Evolutionary conservation across 37 sponge, comb jelly and placozoan species (phyloP).

Genomic region (Petrosia ficiformis): DNA sequence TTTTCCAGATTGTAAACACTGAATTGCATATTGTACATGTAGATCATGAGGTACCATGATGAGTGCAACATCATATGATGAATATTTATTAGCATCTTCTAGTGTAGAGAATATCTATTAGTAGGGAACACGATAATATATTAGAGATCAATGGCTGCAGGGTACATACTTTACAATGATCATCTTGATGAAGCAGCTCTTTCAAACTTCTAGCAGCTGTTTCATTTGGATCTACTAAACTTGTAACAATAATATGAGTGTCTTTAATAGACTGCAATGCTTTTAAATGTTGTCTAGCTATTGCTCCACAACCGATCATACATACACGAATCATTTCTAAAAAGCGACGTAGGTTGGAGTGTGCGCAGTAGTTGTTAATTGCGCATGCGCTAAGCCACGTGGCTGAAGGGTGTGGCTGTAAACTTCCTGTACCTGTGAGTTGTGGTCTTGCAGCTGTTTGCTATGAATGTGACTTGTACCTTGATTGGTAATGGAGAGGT

Average conservation of each 20-base stretch:
- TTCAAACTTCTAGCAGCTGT: background rate
- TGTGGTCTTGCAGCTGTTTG: no score
- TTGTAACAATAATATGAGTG: background rate
- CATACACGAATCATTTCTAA: conserved; percentile 20
- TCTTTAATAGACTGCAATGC: conserved; percentile 15
- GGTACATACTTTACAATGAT: conserved; percentile 17
- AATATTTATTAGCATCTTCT: background rate
- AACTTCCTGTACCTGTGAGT: no score
- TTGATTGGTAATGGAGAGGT: background rate
- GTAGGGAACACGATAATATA: no score
- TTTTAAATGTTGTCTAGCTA: conserved; percentile 26
- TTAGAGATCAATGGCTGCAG: no score
- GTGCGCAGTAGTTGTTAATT: no score
- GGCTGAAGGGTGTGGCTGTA: no score
- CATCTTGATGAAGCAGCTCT: background rate
- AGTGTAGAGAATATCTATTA: background rate
- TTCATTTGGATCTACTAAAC: conserved; percentile 24
- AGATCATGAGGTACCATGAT: conserved; percentile 62
- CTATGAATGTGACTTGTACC: background rate
- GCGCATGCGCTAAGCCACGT: no score
- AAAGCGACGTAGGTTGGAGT: no score
- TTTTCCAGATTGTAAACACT: conserved; percentile 35
- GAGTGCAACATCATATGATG: background rate
- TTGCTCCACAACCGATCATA: conserved; percentile 46
- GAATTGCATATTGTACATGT: conserved; percentile 26